Evolutionary conservation across 2,113 vertebrate genomes (phyloP).

Genomic region (Ascaphus truei): DNA sequence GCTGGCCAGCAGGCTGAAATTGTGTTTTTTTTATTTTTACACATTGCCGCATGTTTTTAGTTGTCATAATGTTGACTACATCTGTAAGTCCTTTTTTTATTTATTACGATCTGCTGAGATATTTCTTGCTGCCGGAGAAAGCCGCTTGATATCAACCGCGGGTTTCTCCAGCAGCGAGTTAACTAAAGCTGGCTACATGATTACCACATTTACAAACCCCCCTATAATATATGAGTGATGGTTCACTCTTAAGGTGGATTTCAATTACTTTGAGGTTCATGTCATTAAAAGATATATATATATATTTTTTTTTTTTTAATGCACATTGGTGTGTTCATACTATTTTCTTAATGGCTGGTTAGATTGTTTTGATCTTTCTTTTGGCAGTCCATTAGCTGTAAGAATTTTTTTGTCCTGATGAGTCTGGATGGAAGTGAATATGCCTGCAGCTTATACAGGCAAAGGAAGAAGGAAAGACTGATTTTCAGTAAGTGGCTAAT

Average conservation of each 20-base stretch:
- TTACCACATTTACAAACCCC: too few species aligned
- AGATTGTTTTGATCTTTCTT: not conserved
- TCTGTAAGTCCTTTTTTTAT: too few species aligned
- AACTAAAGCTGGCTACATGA: too few species aligned
- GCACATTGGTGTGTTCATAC: not conserved
- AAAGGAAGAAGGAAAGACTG: not conserved
- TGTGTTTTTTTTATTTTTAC: too few species aligned
- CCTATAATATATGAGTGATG: too few species aligned
- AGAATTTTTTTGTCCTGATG: not conserved
- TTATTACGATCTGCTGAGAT: too few species aligned
- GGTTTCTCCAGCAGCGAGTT: too few species aligned
- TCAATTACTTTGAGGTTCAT: not conserved
- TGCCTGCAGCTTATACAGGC: not conserved
- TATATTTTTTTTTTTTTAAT: not conserved
- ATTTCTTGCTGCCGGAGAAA: too few species aligned
- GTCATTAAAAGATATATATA: not conserved
- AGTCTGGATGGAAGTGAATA: not conserved
- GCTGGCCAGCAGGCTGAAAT: too few species aligned
- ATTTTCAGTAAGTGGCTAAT: not conserved
- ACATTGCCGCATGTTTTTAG: too few species aligned
- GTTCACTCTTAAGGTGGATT: not conserved
- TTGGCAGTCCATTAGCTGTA: not conserved
- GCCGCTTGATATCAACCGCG: too few species aligned
- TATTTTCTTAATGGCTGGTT: not conserved
- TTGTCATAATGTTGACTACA: too few species aligned